A percentile compares a stretch with the other conserved stretches of the same genome.
Evolutionary conservation across 2,888 invertebrate genomes (phyloP).

Genomic region (Oxyteleia sp.): DNA sequence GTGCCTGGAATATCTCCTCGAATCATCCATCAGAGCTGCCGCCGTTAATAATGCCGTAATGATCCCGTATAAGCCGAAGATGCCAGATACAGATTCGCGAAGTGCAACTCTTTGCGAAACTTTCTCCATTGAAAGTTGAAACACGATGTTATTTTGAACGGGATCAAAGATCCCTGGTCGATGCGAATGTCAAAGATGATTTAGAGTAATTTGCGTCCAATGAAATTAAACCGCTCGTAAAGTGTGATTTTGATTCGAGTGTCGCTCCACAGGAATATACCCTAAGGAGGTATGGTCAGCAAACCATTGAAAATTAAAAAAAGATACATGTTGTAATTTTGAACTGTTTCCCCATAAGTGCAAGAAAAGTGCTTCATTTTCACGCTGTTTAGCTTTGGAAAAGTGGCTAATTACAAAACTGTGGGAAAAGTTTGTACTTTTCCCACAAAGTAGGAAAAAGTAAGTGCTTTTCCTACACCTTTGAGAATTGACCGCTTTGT

Average conservation of each 20-base stretch:
- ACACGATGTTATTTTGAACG: conserved; percentile 53
- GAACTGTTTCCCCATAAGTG: too few species aligned
- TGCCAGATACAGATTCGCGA: conserved; percentile 61
- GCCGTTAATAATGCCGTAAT: conserved; percentile 68
- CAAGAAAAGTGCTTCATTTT: too few species aligned
- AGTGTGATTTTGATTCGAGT: conserved; percentile 33
- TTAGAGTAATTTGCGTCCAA: conserved; percentile 57
- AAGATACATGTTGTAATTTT: too few species aligned
- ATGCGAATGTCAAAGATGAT: conserved; percentile 60
- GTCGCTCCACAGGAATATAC: too few species aligned
- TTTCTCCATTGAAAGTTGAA: conserved; percentile 68
- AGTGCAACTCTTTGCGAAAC: conserved; percentile 52
- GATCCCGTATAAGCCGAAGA: conserved; percentile 45
- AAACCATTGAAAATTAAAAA: too few species aligned
- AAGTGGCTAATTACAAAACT: too few species aligned
- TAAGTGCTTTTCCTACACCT: too few species aligned
- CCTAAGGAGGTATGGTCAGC: too few species aligned
- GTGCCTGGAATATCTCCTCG: conserved; percentile 38
- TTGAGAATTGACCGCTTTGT: too few species aligned
- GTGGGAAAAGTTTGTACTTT: too few species aligned
- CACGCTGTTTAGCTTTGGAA: too few species aligned
- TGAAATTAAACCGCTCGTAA: conserved; percentile 48
- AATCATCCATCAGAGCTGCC: conserved; percentile 60
- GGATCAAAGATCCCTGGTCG: conserved; percentile 54
- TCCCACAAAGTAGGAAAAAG: too few species aligned